Evolutionary conservation across 2,888 invertebrate genomes (phyloP), one percentile per base, ranked within the genome.

Genomic region (Drosophila antonietae): DNA sequence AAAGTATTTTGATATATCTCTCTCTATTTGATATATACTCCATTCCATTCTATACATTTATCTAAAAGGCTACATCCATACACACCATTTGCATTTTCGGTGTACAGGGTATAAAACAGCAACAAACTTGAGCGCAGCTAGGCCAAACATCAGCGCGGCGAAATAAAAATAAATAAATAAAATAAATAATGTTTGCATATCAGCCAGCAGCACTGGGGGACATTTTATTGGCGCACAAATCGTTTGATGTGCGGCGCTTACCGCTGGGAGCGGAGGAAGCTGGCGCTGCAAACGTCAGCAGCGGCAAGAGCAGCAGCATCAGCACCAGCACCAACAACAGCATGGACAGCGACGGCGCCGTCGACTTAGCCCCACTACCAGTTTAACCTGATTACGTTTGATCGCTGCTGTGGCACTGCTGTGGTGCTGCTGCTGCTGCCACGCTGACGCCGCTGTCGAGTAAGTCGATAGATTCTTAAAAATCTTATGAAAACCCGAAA

Each of bases 171-270:
- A 72, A 77, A 73, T 87, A 88, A 80, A 80, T 80, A 78, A 73
- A 77, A 78, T 77, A 80, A 86, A 89, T 89, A 86, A 89, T 86
- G 88, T 89, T 87, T 87, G 88, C 88, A 87, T 89, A 86, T 86
- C 86, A 83, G 89, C 58, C 73, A 78, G 68, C 88, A 74, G 76
- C 68, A 80, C 74, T 77, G 76, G 81, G 87, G 82, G 89, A 87
- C 89, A 84, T 83, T 89, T 88, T 83, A 86, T 86, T 86, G 81
- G 86, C 89, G 83, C 88, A 85, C 68, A 88, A 85, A 86, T 86
- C 88, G 79, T 86, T 86, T 86, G 89, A 86, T 86, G 82, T 86
- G 88, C 82, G 76, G 80, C 81, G 81, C 66, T 77, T 68, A 69
- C 70, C 62, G 73, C 68, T 81, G 80, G 68, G 69, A 77, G 74